A percentile compares a stretch with the other conserved stretches of the same genome.
phyloP scores from a whole-genome alignment of 2,797 vertebrate species.

The Trachurus trachurus region DNA sequence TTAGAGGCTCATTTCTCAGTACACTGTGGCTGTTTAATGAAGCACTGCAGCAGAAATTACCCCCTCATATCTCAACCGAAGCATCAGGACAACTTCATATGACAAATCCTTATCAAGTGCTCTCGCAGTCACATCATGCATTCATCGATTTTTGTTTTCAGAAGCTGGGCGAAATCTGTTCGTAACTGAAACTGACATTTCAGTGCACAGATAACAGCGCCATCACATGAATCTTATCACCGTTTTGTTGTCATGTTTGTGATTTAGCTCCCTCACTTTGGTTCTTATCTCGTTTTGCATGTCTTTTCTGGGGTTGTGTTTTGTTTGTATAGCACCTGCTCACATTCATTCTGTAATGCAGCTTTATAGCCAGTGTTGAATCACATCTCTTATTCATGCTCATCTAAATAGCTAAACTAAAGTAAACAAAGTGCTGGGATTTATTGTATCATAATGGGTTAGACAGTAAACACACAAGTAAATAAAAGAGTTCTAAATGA shows the following conservation, averaged over 20 bases:
- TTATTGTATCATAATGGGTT: neutral
- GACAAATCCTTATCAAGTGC: constrained; percentile 11
- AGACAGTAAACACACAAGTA: neutral
- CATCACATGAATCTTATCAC: neutral
- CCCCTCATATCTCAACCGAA: neutral
- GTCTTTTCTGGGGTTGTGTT: neutral
- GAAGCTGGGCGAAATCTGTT: constrained; percentile 12
- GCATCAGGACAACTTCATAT: constrained; percentile 15
- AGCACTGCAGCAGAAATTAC: neutral
- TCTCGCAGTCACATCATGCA: neutral
- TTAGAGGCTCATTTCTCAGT: constrained; percentile 6
- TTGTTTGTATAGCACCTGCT: neutral
- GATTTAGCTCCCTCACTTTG: constrained; percentile 23
- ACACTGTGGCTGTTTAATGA: constrained; percentile 6
- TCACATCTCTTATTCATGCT: neutral
- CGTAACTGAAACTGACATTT: constrained; percentile 38
- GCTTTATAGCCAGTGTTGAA: neutral
- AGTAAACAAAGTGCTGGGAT: neutral
- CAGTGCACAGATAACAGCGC: constrained; percentile 13
- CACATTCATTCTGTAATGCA: neutral
- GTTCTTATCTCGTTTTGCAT: constrained; percentile 23
- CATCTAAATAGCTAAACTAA: neutral
- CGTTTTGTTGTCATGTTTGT: constrained; percentile 24
- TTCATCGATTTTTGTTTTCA: constrained; percentile 37
- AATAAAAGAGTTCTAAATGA: neutral